Percentiles rank a stretch among this genome's conserved stretches.
These are phyloP conservation scores for Stenchaetothrips biformis DNA, from an alignment of 2,888 invertebrate genomes.

Conservation along the genomic window DNA sequence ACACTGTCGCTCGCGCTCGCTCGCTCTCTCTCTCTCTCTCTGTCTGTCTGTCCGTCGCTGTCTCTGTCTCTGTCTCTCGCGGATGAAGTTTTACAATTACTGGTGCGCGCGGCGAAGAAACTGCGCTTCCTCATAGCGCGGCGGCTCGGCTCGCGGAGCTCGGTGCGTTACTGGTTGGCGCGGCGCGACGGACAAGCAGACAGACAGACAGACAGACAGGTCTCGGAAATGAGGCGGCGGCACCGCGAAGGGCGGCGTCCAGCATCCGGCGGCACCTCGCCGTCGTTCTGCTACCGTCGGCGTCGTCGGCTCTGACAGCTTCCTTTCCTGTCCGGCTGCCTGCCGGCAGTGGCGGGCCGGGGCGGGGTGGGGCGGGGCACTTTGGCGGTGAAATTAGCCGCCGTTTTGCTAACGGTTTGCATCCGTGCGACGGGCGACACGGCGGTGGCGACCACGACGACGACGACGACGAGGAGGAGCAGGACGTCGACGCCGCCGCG, in stretches of 20 bases:
- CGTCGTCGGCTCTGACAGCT: not conserved
- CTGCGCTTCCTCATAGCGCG: too few species aligned
- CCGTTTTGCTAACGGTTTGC: slow-evolving; percentile 14
- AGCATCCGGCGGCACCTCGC: not conserved
- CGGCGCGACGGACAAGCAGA: not conserved
- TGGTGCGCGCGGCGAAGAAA: too few species aligned
- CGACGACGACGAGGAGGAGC: not conserved
- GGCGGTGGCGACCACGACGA: not conserved
- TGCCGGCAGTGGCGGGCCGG: too few species aligned
- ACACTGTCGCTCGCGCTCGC: not conserved
- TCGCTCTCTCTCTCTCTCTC: not conserved
- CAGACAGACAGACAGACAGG: not conserved
- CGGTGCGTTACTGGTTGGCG: not conserved
- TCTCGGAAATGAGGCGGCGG: not conserved
- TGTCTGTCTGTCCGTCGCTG: too few species aligned
- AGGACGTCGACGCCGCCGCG: not conserved
- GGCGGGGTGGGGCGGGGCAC: not conserved
- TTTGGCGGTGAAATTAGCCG: not conserved
- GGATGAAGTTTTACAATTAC: too few species aligned
- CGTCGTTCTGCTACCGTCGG: not conserved
- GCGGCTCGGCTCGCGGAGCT: not conserved
- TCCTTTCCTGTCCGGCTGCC: too few species aligned
- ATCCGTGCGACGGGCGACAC: not conserved
- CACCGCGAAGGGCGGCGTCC: not conserved
- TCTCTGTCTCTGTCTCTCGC: too few species aligned